Percentiles rank a stretch among this genome's conserved stretches.
These are phyloP conservation scores for Callosobruchus maculatus DNA, from an alignment of 2,888 invertebrate species.

Conservation along the genomic window DNA sequence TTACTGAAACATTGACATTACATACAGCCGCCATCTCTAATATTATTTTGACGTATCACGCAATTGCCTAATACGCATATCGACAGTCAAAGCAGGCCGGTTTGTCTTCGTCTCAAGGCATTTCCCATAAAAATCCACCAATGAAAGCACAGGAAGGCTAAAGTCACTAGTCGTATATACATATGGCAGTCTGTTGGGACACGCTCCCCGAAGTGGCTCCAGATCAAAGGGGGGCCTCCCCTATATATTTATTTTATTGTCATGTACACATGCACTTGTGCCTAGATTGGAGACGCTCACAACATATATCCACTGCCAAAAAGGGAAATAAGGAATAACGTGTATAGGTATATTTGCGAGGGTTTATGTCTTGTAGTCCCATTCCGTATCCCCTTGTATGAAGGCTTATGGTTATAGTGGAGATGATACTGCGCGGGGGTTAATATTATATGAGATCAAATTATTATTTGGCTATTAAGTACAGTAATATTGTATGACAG, in stretches of 20 bases:
- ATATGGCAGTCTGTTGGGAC: conserved; percentile 29
- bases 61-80: background rate
- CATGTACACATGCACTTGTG: conserved; percentile 46
- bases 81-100: background rate
- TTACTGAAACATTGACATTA: too few species aligned
- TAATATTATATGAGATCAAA: background rate
- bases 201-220: conserved; percentile 37
- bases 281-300: conserved; percentile 42
- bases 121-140: conserved; percentile 30
- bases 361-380: background rate
- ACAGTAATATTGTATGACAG: background rate
- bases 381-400: conserved; percentile 15
- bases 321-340: conserved; percentile 28
- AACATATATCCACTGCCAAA: conserved; percentile 22
- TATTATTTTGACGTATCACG: background rate
- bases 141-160: conserved; percentile 18
- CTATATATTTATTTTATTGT: conserved; percentile 50
- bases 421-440: background rate
- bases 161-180: conserved; percentile 30
- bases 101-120: conserved; percentile 10
- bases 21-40: background rate
- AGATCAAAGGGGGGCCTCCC: conserved; percentile 43
- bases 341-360: conserved; percentile 10
- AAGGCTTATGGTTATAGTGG: conserved; percentile 25
- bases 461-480: background rate